These are phyloP conservation scores for Stichodactyla helianthus DNA, from an alignment of 64 coral and sea anemone species.

Conservation along the genomic window DNA sequence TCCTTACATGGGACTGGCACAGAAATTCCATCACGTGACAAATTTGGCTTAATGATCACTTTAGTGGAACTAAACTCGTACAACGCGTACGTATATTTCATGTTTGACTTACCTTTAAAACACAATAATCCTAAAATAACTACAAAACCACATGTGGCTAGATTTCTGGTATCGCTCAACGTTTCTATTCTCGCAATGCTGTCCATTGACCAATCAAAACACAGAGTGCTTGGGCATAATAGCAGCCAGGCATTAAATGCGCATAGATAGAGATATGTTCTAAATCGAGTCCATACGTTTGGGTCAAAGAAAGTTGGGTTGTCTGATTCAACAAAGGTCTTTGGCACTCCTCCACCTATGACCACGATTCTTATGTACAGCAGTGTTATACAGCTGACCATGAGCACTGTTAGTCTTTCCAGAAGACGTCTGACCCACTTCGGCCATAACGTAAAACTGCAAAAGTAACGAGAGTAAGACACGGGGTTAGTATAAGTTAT, in stretches of 20 bases:
- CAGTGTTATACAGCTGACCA: constrained; percentile 11
- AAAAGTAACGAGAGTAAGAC: not conserved
- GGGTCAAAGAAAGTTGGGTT: constrained; percentile 79
- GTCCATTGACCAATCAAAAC: constrained; percentile 98
- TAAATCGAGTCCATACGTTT: constrained; percentile 64
- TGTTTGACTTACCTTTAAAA: constrained; percentile 42
- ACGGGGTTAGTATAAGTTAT: not conserved
- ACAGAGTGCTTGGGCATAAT: constrained; percentile 62
- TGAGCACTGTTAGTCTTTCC: constrained; percentile 47
- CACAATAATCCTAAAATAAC: constrained; percentile 3
- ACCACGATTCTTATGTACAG: constrained; percentile 49
- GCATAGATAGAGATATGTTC: constrained; percentile 66
- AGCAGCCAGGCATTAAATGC: constrained; percentile 69
- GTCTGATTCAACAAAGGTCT: constrained; percentile 66
- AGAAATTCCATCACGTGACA: too few relatives aligned
- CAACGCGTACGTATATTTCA: too few relatives aligned
- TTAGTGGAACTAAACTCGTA: too few relatives aligned
- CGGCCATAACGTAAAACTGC: constrained; percentile 31
- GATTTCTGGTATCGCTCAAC: constrained; percentile 52
- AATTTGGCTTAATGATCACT: too few relatives aligned
- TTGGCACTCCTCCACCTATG: constrained; percentile 28
- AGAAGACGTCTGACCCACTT: constrained; percentile 62
- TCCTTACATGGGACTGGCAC: too few relatives aligned
- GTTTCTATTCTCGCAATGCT: constrained; percentile 73
- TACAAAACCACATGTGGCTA: constrained; percentile 14